Evolutionary conservation across 2,797 vertebrate species (phyloP), one percentile per base, ranked within the genome.

Genomic region (Anolis apletophallus): DNA sequence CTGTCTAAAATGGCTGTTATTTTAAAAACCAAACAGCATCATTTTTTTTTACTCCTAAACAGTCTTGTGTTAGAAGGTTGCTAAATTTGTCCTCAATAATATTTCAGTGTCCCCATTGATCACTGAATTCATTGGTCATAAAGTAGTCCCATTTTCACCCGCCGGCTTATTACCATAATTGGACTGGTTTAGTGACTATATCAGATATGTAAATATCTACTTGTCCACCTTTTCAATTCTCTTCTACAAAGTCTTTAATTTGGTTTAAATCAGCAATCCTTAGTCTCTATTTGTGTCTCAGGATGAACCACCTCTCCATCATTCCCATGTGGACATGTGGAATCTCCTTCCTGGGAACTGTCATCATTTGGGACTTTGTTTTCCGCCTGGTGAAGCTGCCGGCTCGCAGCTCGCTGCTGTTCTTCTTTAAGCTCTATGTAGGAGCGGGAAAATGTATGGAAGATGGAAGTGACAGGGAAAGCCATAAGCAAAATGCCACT

Each of bases 401-500:
- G 95, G 92, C 97, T 90, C 0, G 93, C 83, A 1, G 96, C 93
- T 32, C 97, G 97, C 85, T 87, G 97, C 94, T 99, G 98, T 94
- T 98, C 98, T 93, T 98, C 98, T 91, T 98, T 98, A 90, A 99
- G 97, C 95, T 99, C 98, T 1, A 97, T 94, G 91, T 99, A 99
- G 81, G 98, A 98, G 88, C 98, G 98, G 0, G 98, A 99, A 93
- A 99, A 99, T 50, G 98, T 99, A 92, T 99, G 98, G 93, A 99
- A 99, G 96, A 99, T 99, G 92, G 99, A 99, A 0, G 99, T 99
- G 92, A 98, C 99, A 0, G 98, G 99, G 90, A 99, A 98, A 26
- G 99, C 99, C 99, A 99, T 98, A 90, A 99, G 97, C 91, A 99
- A 97, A 95, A 99, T 99, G 85, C 99, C 98, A 17, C 98, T 99